These are phyloP conservation scores for Tachina grossa DNA, from an alignment of 2,888 invertebrate species.

Conservation along the genomic window DNA sequence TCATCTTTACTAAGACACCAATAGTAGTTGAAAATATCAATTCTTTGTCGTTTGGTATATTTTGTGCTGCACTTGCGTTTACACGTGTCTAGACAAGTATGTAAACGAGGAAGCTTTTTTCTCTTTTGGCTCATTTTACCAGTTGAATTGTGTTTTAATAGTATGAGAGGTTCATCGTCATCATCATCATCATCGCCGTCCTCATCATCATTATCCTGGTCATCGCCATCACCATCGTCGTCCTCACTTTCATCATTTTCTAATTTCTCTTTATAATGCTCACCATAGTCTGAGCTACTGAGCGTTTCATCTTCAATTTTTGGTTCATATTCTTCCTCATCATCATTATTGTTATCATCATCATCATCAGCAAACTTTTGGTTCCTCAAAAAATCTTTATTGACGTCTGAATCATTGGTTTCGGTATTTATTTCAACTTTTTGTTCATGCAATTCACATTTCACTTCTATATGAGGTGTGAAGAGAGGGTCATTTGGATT, in stretches of 20 bases:
- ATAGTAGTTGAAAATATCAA: slow-evolving; percentile 67
- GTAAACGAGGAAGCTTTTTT: slow-evolving; percentile 49
- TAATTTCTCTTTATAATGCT: not conserved
- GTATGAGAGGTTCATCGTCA: slow-evolving; percentile 61
- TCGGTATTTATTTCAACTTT: slow-evolving; percentile 47
- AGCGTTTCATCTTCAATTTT: not conserved
- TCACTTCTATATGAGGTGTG: slow-evolving; percentile 42
- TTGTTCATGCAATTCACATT: slow-evolving; percentile 49
- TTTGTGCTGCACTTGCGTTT: slow-evolving; percentile 70
- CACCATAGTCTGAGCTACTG: slow-evolving; percentile 1
- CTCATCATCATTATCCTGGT: not conserved
- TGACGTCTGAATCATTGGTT: slow-evolving; percentile 6
- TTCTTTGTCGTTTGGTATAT: slow-evolving; percentile 61
- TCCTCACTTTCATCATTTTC: slow-evolving; percentile 17
- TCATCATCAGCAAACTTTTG: slow-evolving; percentile 37
- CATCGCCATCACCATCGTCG: slow-evolving; percentile 44
- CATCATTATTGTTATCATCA: slow-evolving; percentile 5
- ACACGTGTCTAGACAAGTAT: slow-evolving; percentile 67
- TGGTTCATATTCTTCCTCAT: not conserved
- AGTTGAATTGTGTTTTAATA: slow-evolving; percentile 24
- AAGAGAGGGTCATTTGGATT: slow-evolving; percentile 58
- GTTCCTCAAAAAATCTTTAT: slow-evolving; percentile 24
- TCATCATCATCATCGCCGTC: slow-evolving; percentile 42
- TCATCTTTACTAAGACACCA: slow-evolving; percentile 60
- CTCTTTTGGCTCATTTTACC: slow-evolving; percentile 17